phyloP scores from a whole-genome alignment of 2,113 vertebrate species.

The Eptesicus fuscus region DNA sequence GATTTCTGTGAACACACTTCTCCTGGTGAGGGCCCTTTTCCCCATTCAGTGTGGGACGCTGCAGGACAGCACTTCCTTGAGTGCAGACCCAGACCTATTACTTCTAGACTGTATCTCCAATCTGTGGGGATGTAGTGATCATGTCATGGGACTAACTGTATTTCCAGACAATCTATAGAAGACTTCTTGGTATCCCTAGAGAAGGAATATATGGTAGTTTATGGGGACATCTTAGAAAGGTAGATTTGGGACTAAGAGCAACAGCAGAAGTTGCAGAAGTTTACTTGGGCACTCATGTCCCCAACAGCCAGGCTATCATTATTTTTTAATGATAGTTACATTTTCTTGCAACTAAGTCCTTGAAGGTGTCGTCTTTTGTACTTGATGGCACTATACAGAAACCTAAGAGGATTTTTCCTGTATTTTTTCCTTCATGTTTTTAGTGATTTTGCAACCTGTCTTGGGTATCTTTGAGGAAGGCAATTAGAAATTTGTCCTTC shows the following conservation, averaged over 20 bases:
- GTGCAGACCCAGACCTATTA: background rate
- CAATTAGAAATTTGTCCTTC: background rate
- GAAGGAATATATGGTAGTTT: background rate
- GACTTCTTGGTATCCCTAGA: background rate
- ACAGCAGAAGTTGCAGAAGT: background rate
- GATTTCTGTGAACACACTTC: background rate
- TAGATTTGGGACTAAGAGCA: background rate
- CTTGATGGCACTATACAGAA: background rate
- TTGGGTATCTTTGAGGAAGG: background rate
- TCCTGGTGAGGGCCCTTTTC: background rate
- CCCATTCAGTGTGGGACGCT: background rate
- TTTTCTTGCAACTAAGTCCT: background rate
- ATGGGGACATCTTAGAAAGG: background rate
- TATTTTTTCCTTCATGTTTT: background rate
- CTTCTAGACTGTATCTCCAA: background rate
- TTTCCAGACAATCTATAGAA: background rate
- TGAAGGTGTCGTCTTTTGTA: background rate
- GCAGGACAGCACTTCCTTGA: background rate
- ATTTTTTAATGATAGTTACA: background rate
- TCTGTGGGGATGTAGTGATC: background rate
- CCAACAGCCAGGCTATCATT: background rate
- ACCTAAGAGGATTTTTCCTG: background rate
- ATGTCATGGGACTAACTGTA: background rate
- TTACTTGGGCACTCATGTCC: background rate
- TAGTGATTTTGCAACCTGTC: background rate